Base-by-base conservation (phyloP, 2,888 invertebrate species). In the Pheosia gnoma region DNA sequence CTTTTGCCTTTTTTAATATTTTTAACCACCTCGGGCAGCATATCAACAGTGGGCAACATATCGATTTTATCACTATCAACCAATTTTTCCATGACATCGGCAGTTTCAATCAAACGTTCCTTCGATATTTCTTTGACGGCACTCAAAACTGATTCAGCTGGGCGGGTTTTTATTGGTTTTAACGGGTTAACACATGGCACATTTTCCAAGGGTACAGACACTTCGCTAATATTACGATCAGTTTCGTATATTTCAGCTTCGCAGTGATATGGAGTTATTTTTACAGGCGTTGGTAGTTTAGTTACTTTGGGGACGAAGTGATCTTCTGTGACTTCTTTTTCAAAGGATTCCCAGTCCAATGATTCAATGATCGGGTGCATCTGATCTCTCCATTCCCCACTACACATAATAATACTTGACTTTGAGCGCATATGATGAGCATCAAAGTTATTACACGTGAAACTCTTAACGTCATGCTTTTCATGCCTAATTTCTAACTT, bases 261-360 rank as follows among this genome's bases (percentile, higher is more conserved):
- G 57, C 94, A 89, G 56, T 91, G 89, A 59, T 94, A 81, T 0
- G 95, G 94, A 41, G 84, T 86, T 68, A 94, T 80, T 81, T 90
- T 89, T 45, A 94, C 86, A 4, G 95, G 94, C 43, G 86, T 85
- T 3, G 95, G 95, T 62, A 95, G 75, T 68, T 80, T 81, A 39
- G 88, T 89, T 10, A 86, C 82, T 82, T 88, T 85, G n/a, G 94
- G 91, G 37, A 93, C 77, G 49, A 89, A 90, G 62, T 93, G 91
- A 13, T 94, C 93, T 63, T 91, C 88, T 63, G 86, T 90, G 3
- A 93, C 88, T 77, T 95, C 95, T 76, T 94, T 94, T 82, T 95
- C 95, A 81, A 95, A 95, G 65, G 93, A 91, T 70, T 95, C 94
- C 95, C 95, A 95, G 77, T 96, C 95, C 89, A 96, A 94, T 3